Evolutionary conservation across 2,113 vertebrate genomes (phyloP), one percentile per base, ranked within the genome.

Genomic region (Oncorhynchus kisutch): DNA sequence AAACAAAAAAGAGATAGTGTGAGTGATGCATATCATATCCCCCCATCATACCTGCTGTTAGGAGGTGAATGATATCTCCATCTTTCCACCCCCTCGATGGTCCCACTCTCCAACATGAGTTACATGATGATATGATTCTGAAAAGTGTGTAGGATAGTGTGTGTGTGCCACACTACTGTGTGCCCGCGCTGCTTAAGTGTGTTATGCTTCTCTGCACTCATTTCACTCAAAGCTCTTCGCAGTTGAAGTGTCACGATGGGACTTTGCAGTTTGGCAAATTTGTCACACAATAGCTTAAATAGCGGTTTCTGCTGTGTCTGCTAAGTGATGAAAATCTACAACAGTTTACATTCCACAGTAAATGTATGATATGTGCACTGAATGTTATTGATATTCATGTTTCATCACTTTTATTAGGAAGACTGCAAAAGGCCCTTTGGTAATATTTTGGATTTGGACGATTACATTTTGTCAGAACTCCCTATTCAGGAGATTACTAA

Each of bases 21-120:
- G 31, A 13, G 25, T 9, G 34, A 71, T 20, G 25, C 51, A 69
- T 39, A 22, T 57, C 48, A 49, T 65, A 67, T 51, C 48, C 54
- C 60, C 60, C n/a, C 29, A 31, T 39, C 66, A 69, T 49, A 75
- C 81, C 71, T 77, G 78, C 79, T 78, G 76, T 72, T 77, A 74
- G 64, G 65, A 45, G 39, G 39, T 80, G 74, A 79, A 79, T 81
- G 80, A 86, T 79, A 62, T 85, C 65, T 75, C 73, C 57, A 77
- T 78, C 81, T 68, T 65, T 27, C 54, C 77, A 70, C 77, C 80
- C 69, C 74, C 77, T 49, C 60, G 14, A 13, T 45, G 68, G 64
- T 65, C 34, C 72, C 57, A 59, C 67, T 67, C 85, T 82, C 78
- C 70, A 73, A 79, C 77, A 84, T 83, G 81, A 85, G 71, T 49